Percentiles rank a stretch among this genome's conserved stretches.
These are phyloP conservation scores for Pseudomugil gertrudae DNA, from an alignment of 2,797 vertebrate genomes.

Conservation along the genomic window DNA sequence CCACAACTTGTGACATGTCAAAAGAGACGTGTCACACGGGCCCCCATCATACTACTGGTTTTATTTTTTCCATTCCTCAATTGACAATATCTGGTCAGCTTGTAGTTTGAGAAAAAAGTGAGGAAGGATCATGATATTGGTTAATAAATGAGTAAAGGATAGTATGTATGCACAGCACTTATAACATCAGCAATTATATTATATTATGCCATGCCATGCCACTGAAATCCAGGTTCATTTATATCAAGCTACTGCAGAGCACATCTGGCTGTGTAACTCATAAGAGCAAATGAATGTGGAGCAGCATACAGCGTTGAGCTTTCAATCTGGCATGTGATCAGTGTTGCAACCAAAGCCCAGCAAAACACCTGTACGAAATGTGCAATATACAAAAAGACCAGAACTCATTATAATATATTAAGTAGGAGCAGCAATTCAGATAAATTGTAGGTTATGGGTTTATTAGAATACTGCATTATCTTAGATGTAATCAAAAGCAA, in stretches of 20 bases:
- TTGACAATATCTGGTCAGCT: constrained; percentile 22
- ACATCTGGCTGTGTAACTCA: constrained; percentile 12
- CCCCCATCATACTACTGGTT: constrained; percentile 37
- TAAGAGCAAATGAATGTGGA: neutral
- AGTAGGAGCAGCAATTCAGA: neutral
- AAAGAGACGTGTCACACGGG: constrained; percentile 26
- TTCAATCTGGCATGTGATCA: constrained; percentile 26
- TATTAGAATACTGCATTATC: neutral
- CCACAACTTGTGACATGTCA: constrained; percentile 26
- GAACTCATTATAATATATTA: neutral
- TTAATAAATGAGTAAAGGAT: neutral
- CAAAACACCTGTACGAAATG: constrained; percentile 5
- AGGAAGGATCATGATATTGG: neutral
- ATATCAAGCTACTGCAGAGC: constrained; percentile 13
- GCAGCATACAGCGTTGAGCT: neutral
- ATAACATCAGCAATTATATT: neutral
- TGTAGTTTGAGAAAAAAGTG: constrained; percentile 2
- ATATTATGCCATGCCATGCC: neutral
- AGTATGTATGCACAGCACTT: neutral
- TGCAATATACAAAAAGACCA: neutral
- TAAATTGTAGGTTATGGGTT: neutral
- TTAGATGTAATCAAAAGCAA: neutral
- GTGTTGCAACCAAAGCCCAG: no score
- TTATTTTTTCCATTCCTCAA: constrained; percentile 25
- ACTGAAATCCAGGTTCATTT: constrained; percentile 13